These are phyloP conservation scores for Ecliptopera silaceata DNA, from an alignment of 2,888 invertebrate species.

Conservation along the genomic window DNA sequence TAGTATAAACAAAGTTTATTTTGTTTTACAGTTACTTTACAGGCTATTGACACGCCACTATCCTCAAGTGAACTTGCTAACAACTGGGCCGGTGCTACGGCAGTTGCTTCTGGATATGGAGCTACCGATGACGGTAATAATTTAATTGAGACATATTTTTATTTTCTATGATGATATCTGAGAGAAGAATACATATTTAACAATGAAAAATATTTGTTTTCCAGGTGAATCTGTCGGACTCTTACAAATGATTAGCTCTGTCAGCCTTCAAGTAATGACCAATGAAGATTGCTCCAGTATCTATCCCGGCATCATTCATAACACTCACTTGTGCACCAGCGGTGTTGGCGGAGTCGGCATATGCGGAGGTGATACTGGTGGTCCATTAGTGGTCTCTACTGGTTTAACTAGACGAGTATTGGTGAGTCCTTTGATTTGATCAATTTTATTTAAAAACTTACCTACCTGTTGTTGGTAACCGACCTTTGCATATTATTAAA, in stretches of 20 bases:
- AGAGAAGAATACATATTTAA: too few species aligned
- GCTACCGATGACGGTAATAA: conserved; percentile 44
- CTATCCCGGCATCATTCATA: conserved; percentile 43
- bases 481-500: too few species aligned
- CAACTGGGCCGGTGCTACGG: conserved; percentile 41
- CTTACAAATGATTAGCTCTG: conserved; percentile 43
- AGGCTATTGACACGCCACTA: conserved; percentile 48
- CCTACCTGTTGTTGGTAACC: too few species aligned
- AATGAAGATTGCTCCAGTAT: conserved; percentile 47
- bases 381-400: conserved; percentile 46
- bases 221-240: conserved; percentile 45
- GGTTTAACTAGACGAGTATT: conserved; percentile 41
- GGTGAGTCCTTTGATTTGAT: conserved; percentile 38
- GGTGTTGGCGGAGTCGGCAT: conserved; percentile 50
- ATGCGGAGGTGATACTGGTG: conserved; percentile 57
- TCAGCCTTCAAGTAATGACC: conserved; percentile 48
- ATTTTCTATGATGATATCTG: too few species aligned
- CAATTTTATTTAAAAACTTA: too few species aligned
- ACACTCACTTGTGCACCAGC: conserved; percentile 52
- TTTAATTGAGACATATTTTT: too few species aligned
- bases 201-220: not conserved
- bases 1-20: conserved; percentile 11
- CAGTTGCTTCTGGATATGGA: conserved; percentile 53
- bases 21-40: conserved; percentile 45
- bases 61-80: conserved; percentile 45